Evolutionary conservation across 2,797 vertebrate genomes (phyloP).

Genomic region (Hemibagrus guttatus): DNA sequence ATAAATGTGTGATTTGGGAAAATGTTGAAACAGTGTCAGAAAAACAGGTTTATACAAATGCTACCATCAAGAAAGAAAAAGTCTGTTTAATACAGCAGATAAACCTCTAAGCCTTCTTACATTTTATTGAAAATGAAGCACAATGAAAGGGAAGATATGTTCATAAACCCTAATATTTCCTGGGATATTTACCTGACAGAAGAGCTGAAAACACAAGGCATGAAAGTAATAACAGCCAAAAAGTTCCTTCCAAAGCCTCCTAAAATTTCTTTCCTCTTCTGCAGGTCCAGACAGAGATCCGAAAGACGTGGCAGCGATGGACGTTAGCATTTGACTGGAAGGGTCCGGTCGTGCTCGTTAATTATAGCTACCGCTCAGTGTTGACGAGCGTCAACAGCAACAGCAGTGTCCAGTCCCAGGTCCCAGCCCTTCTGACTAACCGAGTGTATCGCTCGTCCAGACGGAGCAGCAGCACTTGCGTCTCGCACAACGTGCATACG

Average conservation of each 20-base stretch:
- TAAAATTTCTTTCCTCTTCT: neutral
- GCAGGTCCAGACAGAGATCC: constrained; percentile 88
- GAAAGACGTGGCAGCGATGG: constrained; percentile 87
- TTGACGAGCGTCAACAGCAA: constrained; percentile 72
- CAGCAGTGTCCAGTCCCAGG: constrained; percentile 69
- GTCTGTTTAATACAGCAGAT: neutral
- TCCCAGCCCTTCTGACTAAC: constrained; percentile 61
- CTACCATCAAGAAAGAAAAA: neutral
- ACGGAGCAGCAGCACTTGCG: constrained; percentile 25
- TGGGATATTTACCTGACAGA: neutral
- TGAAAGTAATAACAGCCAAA: neutral
- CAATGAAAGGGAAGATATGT: neutral
- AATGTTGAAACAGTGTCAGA: neutral
- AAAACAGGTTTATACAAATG: neutral
- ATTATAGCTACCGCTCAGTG: constrained; percentile 71
- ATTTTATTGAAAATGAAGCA: neutral
- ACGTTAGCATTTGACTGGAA: constrained; percentile 80
- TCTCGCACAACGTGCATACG: constrained; percentile 20
- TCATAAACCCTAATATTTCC: neutral
- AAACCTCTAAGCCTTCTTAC: neutral
- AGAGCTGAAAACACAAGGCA: neutral
- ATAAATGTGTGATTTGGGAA: neutral
- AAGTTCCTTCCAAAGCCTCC: neutral
- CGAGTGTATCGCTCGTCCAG: constrained; percentile 49
- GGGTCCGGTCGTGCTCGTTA: constrained; percentile 65